phyloP scores from a whole-genome alignment of 2,113 vertebrate species.

The Ancistrus triradiatus region DNA sequence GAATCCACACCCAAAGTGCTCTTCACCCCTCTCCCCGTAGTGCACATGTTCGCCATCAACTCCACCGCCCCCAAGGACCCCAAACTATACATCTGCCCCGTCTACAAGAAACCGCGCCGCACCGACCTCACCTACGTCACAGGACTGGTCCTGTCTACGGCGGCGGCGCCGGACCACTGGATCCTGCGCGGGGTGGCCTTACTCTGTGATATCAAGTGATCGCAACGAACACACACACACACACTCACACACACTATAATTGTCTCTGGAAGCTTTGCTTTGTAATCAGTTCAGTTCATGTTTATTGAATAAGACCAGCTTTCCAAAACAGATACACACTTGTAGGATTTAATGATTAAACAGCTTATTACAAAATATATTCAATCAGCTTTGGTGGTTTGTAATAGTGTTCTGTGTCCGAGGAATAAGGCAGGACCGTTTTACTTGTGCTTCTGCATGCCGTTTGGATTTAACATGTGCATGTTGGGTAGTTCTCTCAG shows the following conservation, averaged over 20 bases:
- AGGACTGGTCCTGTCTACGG: constrained; percentile 65
- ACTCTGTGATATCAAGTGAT: constrained; percentile 75
- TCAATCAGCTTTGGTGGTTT: not conserved
- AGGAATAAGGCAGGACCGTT: too few relatives aligned
- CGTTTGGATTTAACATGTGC: too few relatives aligned
- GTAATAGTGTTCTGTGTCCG: constrained; percentile 39
- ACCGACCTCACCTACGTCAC: constrained; percentile 80
- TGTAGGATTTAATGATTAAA: too few relatives aligned
- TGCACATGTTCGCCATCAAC: constrained; percentile 75
- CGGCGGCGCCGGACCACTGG: constrained; percentile 73
- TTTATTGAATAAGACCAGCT: too few relatives aligned
- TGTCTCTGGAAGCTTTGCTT: not conserved
- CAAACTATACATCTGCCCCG: constrained; percentile 70
- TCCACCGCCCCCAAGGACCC: constrained; percentile 5
- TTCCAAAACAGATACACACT: too few relatives aligned
- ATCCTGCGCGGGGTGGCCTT: constrained; percentile 74
- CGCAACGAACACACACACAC: not conserved
- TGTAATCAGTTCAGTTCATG: not conserved
- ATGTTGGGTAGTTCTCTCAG: too few relatives aligned
- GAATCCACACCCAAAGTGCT: constrained; percentile 52
- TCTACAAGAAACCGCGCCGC: constrained; percentile 76
- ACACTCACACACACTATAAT: too few relatives aligned
- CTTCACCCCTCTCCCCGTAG: constrained; percentile 77
- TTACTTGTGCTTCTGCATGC: too few relatives aligned
- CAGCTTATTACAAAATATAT: not conserved